A percentile compares a stretch with the other conserved stretches of the same genome.
phyloP scores from a whole-genome alignment of 2,888 invertebrate genomes.

The Drosophila prostipennis region DNA sequence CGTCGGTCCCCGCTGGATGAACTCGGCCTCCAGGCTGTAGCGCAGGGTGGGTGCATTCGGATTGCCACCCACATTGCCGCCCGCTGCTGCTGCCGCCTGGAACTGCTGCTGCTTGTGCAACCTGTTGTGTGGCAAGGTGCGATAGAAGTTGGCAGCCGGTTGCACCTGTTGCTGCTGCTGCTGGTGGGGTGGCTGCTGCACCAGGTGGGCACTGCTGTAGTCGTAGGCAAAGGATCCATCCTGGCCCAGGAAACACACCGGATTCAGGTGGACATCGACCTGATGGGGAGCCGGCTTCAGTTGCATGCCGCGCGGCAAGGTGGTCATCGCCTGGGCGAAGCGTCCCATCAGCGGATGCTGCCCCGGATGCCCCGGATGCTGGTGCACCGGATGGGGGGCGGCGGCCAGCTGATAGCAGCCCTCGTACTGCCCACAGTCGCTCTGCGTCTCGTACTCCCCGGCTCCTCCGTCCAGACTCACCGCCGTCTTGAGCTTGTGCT shows the following conservation, averaged over 20 bases:
- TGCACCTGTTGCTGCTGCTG: constrained; percentile 72
- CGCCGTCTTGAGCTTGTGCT: constrained; percentile 84
- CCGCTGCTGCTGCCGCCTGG: constrained; percentile 80
- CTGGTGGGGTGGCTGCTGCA: constrained; percentile 69
- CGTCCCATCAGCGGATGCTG: constrained; percentile 64
- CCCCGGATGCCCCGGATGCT: constrained; percentile 45
- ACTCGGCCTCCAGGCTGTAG: constrained; percentile 88
- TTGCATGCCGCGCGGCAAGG: constrained; percentile 85
- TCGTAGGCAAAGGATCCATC: constrained; percentile 88
- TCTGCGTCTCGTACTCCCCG: constrained; percentile 79
- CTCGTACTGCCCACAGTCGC: constrained; percentile 82
- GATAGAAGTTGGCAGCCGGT: constrained; percentile 86
- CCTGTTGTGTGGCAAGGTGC: constrained; percentile 91
- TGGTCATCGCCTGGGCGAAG: constrained; percentile 85
- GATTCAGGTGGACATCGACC: constrained; percentile 90
- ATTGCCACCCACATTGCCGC: constrained; percentile 63
- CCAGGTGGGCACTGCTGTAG: constrained; percentile 83
- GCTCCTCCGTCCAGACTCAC: constrained; percentile 83
- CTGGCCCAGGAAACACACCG: constrained; percentile 90
- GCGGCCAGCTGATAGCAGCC: constrained; percentile 82
- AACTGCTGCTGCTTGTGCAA: constrained; percentile 80
- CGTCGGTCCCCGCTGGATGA: constrained; percentile 85
- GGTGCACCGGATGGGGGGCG: constrained; percentile 45
- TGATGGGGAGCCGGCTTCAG: constrained; percentile 86
- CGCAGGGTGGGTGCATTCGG: constrained; percentile 85